Evolutionary conservation across 1,140 invertebrate species (phyloP).

Genomic region (Dolichoris vasculosae): DNA sequence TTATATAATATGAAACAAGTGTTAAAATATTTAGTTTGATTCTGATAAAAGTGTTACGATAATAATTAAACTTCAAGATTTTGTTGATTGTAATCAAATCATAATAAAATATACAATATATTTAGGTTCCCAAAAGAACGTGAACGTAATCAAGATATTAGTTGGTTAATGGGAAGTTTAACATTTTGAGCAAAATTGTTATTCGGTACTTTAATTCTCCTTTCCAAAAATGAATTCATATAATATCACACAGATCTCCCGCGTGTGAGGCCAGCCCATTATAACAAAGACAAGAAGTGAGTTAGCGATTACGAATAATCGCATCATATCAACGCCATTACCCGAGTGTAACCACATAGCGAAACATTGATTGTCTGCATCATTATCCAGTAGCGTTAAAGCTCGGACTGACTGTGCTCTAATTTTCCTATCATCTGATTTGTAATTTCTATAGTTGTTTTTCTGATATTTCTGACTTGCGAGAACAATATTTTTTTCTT

Average conservation of each 20-base stretch:
- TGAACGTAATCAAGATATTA: too few relatives aligned
- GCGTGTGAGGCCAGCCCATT: conserved; percentile 76
- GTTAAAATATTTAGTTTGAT: too few relatives aligned
- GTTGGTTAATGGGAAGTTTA: too few relatives aligned
- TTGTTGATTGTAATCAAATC: too few relatives aligned
- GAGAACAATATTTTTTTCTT: conserved; percentile 10
- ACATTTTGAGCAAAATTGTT: too few relatives aligned
- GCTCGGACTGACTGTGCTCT: background rate
- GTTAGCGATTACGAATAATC: conserved; percentile 77
- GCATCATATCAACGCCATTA: conserved; percentile 77
- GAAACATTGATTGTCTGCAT: conserved; percentile 73
- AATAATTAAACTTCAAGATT: too few relatives aligned
- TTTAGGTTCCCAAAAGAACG: too few relatives aligned
- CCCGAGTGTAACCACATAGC: conserved; percentile 76
- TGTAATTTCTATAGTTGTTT: background rate
- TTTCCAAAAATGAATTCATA: conserved; percentile 70
- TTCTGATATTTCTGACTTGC: conserved; percentile 4
- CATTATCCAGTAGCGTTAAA: conserved; percentile 60
- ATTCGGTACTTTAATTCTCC: conserved; percentile 37
- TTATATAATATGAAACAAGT: too few relatives aligned
- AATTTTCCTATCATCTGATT: conserved; percentile 49
- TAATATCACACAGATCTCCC: conserved; percentile 66
- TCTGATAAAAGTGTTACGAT: too few relatives aligned
- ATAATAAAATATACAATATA: too few relatives aligned
- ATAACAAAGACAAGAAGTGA: conserved; percentile 75